Evolutionary conservation across 2,888 invertebrate species (phyloP), one percentile per base, ranked within the genome.

Genomic region (Neoaliturus tenellus): DNA sequence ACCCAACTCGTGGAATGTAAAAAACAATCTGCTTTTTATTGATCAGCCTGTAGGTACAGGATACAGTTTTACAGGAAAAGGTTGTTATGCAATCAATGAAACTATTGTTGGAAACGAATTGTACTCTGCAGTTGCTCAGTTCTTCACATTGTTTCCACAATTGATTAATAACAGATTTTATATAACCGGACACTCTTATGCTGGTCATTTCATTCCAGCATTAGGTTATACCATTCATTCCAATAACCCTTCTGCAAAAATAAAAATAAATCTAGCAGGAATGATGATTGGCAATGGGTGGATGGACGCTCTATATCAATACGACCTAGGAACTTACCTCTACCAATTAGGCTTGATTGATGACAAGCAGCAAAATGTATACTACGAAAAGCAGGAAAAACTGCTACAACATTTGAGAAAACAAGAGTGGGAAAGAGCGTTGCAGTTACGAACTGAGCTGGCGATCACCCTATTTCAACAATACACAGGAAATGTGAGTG

Each of bases 21-120:
- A 93, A n/a, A 96, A 96, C 89, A 94, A 95, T 87, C 90, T 98
- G 62, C 93, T 98, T 82, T 98, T 96, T 89, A 95, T 98, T 83
- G 98, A 98, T 90, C 98, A 97, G 90, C 98, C 98, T 0, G 98
- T 96, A 0, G 97, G 97, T 1, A 96, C 97, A 1, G 98, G 98
- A 0, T 98, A 95, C 89, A 98, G 98, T 90, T 98, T 97, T 88
- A 97, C 98, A 0, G 93, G 94, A 1, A 94, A 96, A 88, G 89
- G 89, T 35, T 91, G 92, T 2, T 92, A 90, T 87, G 91, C 91
- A 3, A 89, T 87, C 35, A 90, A 90, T 86, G 90, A 92, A 87
- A 89, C 88, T 0, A 90, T 90, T 82, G 91, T 92, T 8, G 91
- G 90, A 2, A 91, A 93, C 71, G 95, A 98, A 89, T 90, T 98